Base-by-base conservation (phyloP, 1,140 invertebrate genomes). In the Ladona fulva region DNA sequence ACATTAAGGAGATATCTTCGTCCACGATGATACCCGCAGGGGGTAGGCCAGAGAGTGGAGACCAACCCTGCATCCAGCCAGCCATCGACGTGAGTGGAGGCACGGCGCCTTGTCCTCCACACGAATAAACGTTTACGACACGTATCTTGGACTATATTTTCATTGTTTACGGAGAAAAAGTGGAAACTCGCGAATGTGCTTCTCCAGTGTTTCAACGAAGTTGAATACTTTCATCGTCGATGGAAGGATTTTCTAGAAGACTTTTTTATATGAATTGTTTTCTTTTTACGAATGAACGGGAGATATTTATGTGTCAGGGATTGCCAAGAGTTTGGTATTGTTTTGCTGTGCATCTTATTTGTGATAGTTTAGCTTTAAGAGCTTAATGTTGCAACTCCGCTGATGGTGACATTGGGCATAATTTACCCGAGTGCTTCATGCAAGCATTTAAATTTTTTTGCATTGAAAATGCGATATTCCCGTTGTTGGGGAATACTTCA, bases 1-100 rank as follows among this genome's bases (percentile, higher is more conserved):
- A 93, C 79, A 87, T 94, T 59, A 82, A 86, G 44, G 86, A 88
- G 74, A 80, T 87, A 42, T 82, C 0, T 83, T 66, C 52, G 16
- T 66, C 52, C n/a, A 66, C 16, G 12, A 66, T 16, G 52, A 19
- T 16, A 1, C 52, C 52, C 12, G 14, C n/a, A 3, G 52, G 52
- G 16, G 5, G 29, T 37, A 37, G 29, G 8, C 52, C 14, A 12
- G 52, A 66, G 12, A 66, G 52, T 12, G n/a, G 52, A 5, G 52
- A 66, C 1, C 16, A 16, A 22, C 16, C 52, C 52, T 19, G n/a
- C n/a, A 22, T 22, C 1, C 52, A 16, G 52, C 16, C 52, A 12
- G 16, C 52, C 16, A 66, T 19, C 52, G 52, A 66, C 52, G 52
- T 37, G 3, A 37, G 29, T 37, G 29, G 29, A 37, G 29, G 29